These are phyloP conservation scores for Acipenser transmontanus DNA, from an alignment of 2,797 vertebrate species.

Conservation along the genomic window DNA sequence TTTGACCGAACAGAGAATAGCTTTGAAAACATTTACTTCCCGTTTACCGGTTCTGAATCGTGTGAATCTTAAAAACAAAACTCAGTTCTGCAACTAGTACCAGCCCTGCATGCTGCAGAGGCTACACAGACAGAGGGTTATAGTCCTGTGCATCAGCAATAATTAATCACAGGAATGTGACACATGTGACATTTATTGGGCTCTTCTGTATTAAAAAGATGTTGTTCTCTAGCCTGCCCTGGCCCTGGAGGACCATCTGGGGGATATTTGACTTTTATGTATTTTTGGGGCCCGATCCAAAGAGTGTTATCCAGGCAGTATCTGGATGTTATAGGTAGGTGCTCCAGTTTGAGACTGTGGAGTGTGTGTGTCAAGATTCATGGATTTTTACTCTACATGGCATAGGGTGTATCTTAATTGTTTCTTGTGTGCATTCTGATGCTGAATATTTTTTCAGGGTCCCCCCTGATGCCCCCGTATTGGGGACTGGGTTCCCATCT, in stretches of 20 bases:
- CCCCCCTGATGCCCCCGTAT: constrained; percentile 88
- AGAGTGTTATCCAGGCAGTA: constrained; percentile 81
- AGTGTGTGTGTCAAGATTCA: background rate
- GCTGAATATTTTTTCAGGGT: constrained; percentile 51
- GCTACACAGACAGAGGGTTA: too few relatives aligned
- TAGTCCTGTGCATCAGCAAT: too few relatives aligned
- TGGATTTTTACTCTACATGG: too few relatives aligned
- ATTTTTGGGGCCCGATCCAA: constrained; percentile 84
- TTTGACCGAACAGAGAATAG: too few relatives aligned
- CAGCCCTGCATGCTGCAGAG: too few relatives aligned
- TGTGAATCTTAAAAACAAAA: too few relatives aligned
- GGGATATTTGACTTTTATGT: constrained; percentile 85
- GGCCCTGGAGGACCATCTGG: constrained; percentile 77
- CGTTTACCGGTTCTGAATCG: too few relatives aligned
- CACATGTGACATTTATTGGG: background rate
- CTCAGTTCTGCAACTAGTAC: too few relatives aligned
- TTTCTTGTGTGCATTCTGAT: background rate
- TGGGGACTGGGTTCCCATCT: constrained; percentile 93
- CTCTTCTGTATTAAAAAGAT: constrained; percentile 49
- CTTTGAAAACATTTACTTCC: too few relatives aligned
- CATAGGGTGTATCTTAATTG: too few relatives aligned
- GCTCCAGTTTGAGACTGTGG: background rate
- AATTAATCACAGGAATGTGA: too few relatives aligned
- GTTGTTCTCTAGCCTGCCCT: constrained; percentile 83
- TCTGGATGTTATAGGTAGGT: constrained; percentile 78